phyloP scores from a whole-genome alignment of 2,113 vertebrate species.

The Oxyruncus cristatus region DNA sequence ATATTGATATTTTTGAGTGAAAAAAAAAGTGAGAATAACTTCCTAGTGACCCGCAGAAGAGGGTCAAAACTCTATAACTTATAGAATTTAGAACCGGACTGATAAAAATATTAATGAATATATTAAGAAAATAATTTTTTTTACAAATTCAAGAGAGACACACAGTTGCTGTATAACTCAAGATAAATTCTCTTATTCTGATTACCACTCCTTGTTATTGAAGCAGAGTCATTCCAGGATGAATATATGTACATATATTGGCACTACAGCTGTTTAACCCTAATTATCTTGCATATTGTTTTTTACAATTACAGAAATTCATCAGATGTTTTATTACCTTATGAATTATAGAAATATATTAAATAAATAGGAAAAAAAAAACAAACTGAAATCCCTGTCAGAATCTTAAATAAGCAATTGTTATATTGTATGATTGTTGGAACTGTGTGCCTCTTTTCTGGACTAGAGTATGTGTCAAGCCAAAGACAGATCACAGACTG shows the following conservation, averaged over 20 bases:
- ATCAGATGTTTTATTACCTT: background rate
- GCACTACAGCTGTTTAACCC: background rate
- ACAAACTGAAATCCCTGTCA: background rate
- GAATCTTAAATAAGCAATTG: background rate
- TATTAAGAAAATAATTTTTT: background rate
- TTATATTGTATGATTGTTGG: background rate
- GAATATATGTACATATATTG: background rate
- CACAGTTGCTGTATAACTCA: background rate
- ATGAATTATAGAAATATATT: background rate
- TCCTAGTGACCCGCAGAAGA: background rate
- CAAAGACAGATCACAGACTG: background rate
- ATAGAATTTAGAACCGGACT: background rate
- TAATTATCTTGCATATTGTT: background rate
- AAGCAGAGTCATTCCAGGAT: background rate
- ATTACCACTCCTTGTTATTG: background rate
- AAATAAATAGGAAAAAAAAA: background rate
- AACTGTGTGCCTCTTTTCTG: background rate
- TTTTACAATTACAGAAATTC: background rate
- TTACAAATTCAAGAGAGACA: background rate
- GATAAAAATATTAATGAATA: background rate
- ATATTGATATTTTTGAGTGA: background rate
- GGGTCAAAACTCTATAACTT: background rate
- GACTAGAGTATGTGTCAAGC: background rate
- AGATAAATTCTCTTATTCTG: background rate
- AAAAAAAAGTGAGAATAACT: background rate